phyloP scores from a whole-genome alignment of 2,888 invertebrate species.

The Himalopsyche anomala region DNA sequence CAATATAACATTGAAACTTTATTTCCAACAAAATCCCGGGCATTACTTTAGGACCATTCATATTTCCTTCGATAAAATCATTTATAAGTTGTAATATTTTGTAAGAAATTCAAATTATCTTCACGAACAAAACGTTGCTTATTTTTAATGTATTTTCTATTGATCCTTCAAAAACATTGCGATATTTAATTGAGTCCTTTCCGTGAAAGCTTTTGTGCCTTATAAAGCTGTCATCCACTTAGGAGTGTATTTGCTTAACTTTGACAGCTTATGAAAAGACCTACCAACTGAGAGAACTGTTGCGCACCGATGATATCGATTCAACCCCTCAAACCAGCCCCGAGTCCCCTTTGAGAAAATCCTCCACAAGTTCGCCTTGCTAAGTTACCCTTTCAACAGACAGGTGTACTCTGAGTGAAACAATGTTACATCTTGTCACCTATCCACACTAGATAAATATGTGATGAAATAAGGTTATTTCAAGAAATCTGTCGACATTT shows the following conservation, averaged over 20 bases:
- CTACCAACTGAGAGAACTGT: slow-evolving; percentile 2
- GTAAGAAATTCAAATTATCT: too few relatives aligned
- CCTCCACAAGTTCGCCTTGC: background rate
- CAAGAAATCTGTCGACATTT: background rate
- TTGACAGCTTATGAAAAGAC: slow-evolving; percentile 7
- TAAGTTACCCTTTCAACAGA: background rate
- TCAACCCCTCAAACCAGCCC: background rate
- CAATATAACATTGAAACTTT: too few relatives aligned
- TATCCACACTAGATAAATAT: slow-evolving; percentile 7
- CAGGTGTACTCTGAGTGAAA: slow-evolving; percentile 1
- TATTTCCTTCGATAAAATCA: too few relatives aligned
- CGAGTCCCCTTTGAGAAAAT: background rate
- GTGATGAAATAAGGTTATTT: background rate
- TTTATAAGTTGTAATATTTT: too few relatives aligned
- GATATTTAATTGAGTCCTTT: background rate
- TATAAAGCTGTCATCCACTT: background rate
- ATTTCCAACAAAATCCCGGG: too few relatives aligned
- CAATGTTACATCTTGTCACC: background rate
- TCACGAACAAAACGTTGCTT: too few relatives aligned
- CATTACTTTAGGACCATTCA: too few relatives aligned
- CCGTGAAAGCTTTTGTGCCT: slow-evolving; percentile 5
- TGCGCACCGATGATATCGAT: background rate
- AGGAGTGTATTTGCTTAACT: background rate
- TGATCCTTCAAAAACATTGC: background rate
- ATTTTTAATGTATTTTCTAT: background rate